Evolutionary conservation across 2,797 vertebrate genomes (phyloP), one percentile per base, ranked within the genome.

Genomic region (Protonibea diacanthus): DNA sequence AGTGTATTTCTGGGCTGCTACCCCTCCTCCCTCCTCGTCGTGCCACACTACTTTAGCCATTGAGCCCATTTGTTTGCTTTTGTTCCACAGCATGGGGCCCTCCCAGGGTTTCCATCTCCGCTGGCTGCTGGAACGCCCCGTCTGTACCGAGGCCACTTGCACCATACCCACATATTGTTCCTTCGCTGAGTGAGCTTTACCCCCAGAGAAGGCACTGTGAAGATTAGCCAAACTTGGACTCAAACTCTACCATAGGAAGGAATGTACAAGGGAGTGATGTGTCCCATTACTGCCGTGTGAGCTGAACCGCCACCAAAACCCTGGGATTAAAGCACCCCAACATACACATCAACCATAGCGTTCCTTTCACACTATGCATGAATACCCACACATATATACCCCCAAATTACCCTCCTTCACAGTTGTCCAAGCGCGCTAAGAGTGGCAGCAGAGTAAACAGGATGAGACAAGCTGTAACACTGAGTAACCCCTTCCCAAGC

Each of bases 21-120:
- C 61, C 76, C 82, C 80, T 80, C 87, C 85, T 76, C 83, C 85
- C 53, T 71, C 77, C 72, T 86, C 40, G 58, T 82, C 55, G 75
- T 89, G 82, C 85, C 85, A 88, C 53, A 44, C 85, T 89, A 85
- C 88, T 90, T 88, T 64, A 76, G 70, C 88, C 85, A 85, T 84
- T 82, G 69, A 89, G 71, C 74, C 89, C 83, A 88, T 94, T 91
- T 91, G 87, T 91, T 92, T 90, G 84, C 89, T 91, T 95, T 94
- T 83, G 90, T 92, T 93, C 76, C 88, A 75, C 90, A 91, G 88
- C 78, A 84, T 87, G 91, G 88, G 91, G 91, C 87, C 88, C 88
- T 90, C 91, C 86, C 85, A 85, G 87, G 78, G 84, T 80, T 78
- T 88, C 82, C 58, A 86, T 89, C 83, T 71, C 74, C 66, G 71